phyloP scores from a whole-genome alignment of 2,113 vertebrate species.

The Carassius gibelio region DNA sequence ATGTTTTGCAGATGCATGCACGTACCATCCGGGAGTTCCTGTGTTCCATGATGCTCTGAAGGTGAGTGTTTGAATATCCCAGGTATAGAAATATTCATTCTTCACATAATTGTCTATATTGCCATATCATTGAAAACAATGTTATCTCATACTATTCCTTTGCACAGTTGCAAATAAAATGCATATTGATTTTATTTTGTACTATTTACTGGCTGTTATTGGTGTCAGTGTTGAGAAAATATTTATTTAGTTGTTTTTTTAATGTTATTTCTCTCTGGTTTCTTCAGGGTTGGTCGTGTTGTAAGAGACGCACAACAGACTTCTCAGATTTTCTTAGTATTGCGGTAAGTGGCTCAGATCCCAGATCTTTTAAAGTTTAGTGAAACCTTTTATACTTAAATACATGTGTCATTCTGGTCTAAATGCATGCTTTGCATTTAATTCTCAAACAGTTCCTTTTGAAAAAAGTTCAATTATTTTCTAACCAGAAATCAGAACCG shows the following conservation, averaged over 20 bases:
- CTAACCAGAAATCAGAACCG: not conserved
- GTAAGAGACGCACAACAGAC: conserved; percentile 93
- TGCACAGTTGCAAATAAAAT: not conserved
- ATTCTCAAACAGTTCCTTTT: not conserved
- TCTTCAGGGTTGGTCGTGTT: conserved; percentile 94
- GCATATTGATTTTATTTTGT: not conserved
- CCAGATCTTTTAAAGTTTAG: not conserved
- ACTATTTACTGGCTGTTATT: not conserved
- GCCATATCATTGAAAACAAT: not conserved
- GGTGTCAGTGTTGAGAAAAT: not conserved
- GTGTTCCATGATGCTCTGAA: conserved; percentile 97
- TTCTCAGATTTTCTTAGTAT: conserved; percentile 97
- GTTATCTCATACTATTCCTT: not conserved
- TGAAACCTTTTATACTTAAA: not conserved
- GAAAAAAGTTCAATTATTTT: not conserved
- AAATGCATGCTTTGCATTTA: not conserved
- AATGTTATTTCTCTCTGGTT: conserved; percentile 45
- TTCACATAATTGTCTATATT: not conserved
- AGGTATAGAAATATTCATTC: not conserved
- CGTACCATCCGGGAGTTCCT: conserved; percentile 90
- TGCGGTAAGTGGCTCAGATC: conserved; percentile 76
- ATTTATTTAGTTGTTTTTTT: not conserved
- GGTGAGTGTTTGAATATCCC: conserved; percentile 68
- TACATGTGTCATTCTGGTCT: too few relatives aligned
- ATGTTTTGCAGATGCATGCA: conserved; percentile 81